These are phyloP conservation scores for Rhimphoctona megacephalus DNA, from an alignment of 2,888 invertebrate genomes.

Conservation along the genomic window DNA sequence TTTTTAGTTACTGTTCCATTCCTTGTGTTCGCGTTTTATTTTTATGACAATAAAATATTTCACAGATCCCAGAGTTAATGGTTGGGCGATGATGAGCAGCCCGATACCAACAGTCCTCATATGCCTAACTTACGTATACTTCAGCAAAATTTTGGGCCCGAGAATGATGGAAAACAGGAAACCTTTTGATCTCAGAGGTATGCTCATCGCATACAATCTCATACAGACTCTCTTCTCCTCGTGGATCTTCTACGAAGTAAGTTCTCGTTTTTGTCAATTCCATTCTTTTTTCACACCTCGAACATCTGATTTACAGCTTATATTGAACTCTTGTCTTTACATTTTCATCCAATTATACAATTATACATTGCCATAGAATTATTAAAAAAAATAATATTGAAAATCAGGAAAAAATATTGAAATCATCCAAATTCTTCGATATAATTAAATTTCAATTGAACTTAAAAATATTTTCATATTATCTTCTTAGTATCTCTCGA, in stretches of 20 bases:
- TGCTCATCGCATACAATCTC: slow-evolving; percentile 95
- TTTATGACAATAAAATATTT: slow-evolving; percentile 37
- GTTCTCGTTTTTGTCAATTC: slow-evolving; percentile 70
- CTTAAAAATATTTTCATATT: no score
- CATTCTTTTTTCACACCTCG: background rate
- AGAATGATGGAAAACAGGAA: slow-evolving; percentile 95
- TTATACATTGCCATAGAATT: no score
- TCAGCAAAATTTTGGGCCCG: slow-evolving; percentile 93
- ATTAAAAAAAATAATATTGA: background rate
- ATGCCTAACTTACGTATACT: slow-evolving; percentile 93
- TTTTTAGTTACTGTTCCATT: background rate
- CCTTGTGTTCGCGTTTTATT: background rate
- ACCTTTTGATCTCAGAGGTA: slow-evolving; percentile 92
- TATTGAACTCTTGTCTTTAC: background rate
- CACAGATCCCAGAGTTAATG: slow-evolving; percentile 94
- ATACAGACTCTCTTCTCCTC: slow-evolving; percentile 95
- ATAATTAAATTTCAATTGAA: background rate
- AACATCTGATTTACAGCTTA: background rate
- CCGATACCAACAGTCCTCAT: slow-evolving; percentile 94
- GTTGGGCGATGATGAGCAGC: slow-evolving; percentile 96
- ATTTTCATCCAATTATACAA: background rate
- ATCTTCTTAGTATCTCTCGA: no score
- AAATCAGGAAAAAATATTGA: background rate
- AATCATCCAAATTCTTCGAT: background rate
- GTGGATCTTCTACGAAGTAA: slow-evolving; percentile 97